Base-by-base conservation (phyloP, 92 coral and sea anemone genomes). In the Actinostola sp. region DNA sequence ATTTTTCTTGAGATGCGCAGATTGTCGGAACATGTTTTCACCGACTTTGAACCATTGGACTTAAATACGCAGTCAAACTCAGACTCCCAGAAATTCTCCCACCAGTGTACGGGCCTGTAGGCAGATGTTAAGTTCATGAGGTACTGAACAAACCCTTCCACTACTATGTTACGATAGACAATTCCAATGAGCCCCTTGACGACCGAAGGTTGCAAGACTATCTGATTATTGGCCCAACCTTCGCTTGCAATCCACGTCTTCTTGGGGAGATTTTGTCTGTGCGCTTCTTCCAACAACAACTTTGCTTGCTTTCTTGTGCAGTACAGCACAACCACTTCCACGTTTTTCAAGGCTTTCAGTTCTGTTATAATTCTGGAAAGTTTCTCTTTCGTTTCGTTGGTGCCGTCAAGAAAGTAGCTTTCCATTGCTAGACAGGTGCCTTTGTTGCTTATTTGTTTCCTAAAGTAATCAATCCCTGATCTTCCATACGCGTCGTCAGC, bases 161-260 rank as follows among this genome's bases (percentile, higher is more conserved):
- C 96, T 6, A 78, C 61, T 35, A 78, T 55, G 41, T 86, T 67
- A 0, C 84, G 84, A 8, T 86, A 72, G 0, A 88, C 85, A 1
- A 90, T 82, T 0, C 96, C 96, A 8, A 90, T 57, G 44, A 86
- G 76, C n/a, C 96, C 96, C 67, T 82, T 75, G 8, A 83, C 73
- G 19, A 75, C 69, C 5, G 87, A 73, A 12, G 46, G 21, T 11
- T 48, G 66, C 21, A 66, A 52, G 0, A 80, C 60, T 2, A 21
- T 0, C 3, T 41, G 54, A 14, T 66, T 49, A 23, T 82, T 27
- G 20, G 84, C 91, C 96, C 92, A 90, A 0, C 89, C 96, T 48
- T 90, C 92, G 48, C 96, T 90, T 2, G 92, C 92, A 27, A 90
- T 75, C 92, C 96, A 90, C 11, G 88, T 90, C 53, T 66, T 79